Evolutionary conservation across 2,888 invertebrate genomes (phyloP).

Genomic region (Rhopalosiphum nymphaeae): DNA sequence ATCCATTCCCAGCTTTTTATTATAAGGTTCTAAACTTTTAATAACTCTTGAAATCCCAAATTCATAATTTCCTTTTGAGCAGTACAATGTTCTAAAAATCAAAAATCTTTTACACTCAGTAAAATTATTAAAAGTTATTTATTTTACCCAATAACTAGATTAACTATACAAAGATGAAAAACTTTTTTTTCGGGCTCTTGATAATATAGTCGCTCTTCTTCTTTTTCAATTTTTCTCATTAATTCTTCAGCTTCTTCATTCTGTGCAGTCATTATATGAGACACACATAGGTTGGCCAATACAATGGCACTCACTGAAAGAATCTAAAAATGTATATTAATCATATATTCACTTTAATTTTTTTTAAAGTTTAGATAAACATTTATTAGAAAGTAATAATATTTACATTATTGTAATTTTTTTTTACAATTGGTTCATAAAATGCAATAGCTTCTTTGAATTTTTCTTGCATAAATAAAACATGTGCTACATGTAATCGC

Average conservation of each 20-base stretch:
- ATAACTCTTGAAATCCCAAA: conserved; percentile 98
- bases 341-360: not conserved
- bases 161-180: conserved; percentile 97
- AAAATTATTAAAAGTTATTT: not conserved
- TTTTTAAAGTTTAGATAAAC: not conserved
- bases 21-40: conserved; percentile 94
- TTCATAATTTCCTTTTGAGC: conserved; percentile 98
- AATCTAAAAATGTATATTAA: conserved; percentile 74
- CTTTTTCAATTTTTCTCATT: conserved; percentile 98
- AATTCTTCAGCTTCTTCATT: conserved; percentile 99
- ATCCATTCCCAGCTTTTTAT: conserved; percentile 95
- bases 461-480: conserved; percentile 99
- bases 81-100: conserved; percentile 86
- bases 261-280: conserved; percentile 98
- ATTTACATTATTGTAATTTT: conserved; percentile 86
- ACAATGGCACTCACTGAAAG: conserved; percentile 97
- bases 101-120: not conserved
- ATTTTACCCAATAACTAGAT: conserved; percentile 91
- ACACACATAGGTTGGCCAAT: conserved; percentile 97
- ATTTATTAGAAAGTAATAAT: conserved; percentile 14
- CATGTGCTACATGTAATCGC: conserved; percentile 98
- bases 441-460: conserved; percentile 98
- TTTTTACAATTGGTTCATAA: conserved; percentile 97
- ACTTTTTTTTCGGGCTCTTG: conserved; percentile 94
- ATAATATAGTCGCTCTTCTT: conserved; percentile 92